phyloP scores from a whole-genome alignment of 2,888 invertebrate genomes.

The Elmis aenea region DNA sequence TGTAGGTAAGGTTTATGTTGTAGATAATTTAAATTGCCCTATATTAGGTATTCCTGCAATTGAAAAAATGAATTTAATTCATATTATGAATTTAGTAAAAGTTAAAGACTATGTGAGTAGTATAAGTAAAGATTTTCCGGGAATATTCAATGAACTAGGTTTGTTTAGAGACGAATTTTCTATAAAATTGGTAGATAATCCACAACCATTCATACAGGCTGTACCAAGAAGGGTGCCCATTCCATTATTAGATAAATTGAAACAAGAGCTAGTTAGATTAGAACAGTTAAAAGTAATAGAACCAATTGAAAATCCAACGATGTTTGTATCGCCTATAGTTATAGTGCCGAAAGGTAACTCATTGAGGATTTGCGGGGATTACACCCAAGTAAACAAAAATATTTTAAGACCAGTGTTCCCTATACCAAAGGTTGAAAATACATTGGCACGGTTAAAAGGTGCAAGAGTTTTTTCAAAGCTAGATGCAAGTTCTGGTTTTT shows the following conservation, averaged over 20 bases:
- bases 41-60: too few species aligned
- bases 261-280: conserved; percentile 31
- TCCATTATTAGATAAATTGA: conserved; percentile 31
- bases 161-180: conserved; percentile 20
- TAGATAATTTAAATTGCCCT: too few species aligned
- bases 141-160: too few species aligned
- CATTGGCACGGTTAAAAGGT: not conserved
- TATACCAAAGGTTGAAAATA: conserved; percentile 5
- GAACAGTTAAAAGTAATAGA: conserved; percentile 28
- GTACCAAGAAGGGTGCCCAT: conserved; percentile 33
- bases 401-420: too few species aligned
- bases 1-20: too few species aligned
- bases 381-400: conserved; percentile 26
- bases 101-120: too few species aligned
- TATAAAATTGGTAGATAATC: conserved; percentile 27
- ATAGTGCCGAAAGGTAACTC: conserved; percentile 24
- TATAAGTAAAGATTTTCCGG: too few species aligned
- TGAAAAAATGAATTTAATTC: too few species aligned
- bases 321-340: conserved; percentile 38
- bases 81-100: too few species aligned
- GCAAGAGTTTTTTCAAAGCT: conserved; percentile 2
- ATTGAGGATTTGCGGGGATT: conserved; percentile 32
- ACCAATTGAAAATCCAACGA: conserved; percentile 31
- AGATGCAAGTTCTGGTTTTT: conserved; percentile 3
- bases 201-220: conserved; percentile 27